These are phyloP conservation scores for Corythornis cristatus DNA, from an alignment of 2,113 vertebrate genomes.

Conservation along the genomic window DNA sequence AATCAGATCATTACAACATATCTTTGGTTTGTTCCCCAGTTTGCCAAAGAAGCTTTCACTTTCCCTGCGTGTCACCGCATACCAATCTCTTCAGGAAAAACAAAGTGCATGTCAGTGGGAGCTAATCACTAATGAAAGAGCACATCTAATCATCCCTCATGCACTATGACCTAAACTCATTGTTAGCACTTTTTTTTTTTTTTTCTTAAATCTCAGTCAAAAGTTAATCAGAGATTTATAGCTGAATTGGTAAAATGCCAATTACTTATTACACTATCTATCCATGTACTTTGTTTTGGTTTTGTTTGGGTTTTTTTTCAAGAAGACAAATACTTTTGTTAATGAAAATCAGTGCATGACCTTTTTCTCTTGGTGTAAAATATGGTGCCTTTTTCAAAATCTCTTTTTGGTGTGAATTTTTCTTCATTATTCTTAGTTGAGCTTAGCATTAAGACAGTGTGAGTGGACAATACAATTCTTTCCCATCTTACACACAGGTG, in stretches of 20 bases:
- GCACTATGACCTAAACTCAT: background rate
- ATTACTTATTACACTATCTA: background rate
- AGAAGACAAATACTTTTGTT: background rate
- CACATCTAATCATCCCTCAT: background rate
- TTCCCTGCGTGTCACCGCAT: background rate
- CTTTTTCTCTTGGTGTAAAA: background rate
- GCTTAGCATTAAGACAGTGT: background rate
- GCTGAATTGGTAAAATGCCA: background rate
- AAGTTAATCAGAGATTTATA: background rate
- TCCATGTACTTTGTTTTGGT: background rate
- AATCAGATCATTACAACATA: background rate
- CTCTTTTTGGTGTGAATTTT: background rate
- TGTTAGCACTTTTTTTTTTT: background rate
- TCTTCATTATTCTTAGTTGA: background rate
- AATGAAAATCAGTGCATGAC: background rate
- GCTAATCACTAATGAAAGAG: background rate
- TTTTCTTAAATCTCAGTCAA: background rate
- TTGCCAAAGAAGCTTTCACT: constrained; percentile 16
- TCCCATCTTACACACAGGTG: constrained; percentile 20
- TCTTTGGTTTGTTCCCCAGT: background rate
- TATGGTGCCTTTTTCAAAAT: background rate
- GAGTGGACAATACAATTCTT: constrained; percentile 31
- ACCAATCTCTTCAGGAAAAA: background rate
- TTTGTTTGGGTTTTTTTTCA: background rate
- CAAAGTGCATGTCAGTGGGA: background rate